Percentiles rank a stretch among this genome's conserved stretches.
phyloP scores from a whole-genome alignment of 2,113 vertebrate species.

The Urocitellus parryii region DNA sequence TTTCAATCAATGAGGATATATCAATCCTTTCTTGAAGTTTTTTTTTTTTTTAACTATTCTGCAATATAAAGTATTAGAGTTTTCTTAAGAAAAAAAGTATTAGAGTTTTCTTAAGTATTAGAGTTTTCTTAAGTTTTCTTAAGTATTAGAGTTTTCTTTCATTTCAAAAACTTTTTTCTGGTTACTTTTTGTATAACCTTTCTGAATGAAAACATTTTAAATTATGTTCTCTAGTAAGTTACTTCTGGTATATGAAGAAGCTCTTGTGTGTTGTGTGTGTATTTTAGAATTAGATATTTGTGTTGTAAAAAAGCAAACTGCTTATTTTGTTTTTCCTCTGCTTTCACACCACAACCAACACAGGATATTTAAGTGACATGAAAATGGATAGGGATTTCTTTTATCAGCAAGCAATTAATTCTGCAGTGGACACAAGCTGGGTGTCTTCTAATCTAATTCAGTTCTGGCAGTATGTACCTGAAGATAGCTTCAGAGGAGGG shows the following conservation, averaged over 20 bases:
- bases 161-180: no score
- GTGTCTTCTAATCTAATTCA: not conserved
- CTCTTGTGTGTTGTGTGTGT: not conserved
- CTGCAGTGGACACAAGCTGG: not conserved
- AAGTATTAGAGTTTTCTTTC: no score
- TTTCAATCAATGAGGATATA: not conserved
- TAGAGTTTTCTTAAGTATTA: no score
- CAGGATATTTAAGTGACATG: not conserved
- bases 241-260: not conserved
- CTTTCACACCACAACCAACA: not conserved
- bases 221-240: not conserved
- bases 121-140: no score
- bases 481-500: no score
- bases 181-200: not conserved
- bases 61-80: not conserved
- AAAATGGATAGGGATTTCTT: not conserved
- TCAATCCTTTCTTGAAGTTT: not conserved
- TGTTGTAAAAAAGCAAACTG: not conserved
- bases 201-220: slow-evolving; percentile 3
- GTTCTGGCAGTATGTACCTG: not conserved
- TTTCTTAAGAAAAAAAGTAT: no score
- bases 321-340: not conserved
- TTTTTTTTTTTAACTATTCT: not conserved
- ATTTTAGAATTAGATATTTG: not conserved
- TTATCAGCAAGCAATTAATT: not conserved